A percentile compares a stretch with the other conserved stretches of the same genome.
Evolutionary conservation across 2,888 invertebrate species (phyloP).

Genomic region (Amaurobius ferox): DNA sequence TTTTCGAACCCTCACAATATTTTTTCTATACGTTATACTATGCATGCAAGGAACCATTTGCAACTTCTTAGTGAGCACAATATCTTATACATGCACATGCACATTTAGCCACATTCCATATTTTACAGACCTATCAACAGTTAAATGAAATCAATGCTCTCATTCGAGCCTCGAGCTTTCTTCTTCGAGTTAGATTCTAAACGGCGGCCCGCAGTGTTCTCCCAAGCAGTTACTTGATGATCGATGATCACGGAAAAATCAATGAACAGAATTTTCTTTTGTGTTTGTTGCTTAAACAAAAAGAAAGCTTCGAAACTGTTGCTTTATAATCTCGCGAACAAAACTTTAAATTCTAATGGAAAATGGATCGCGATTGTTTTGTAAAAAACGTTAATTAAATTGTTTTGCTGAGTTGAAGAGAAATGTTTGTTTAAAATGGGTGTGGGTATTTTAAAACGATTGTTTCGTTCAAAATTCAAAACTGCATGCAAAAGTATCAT

Average conservation of each 20-base stretch:
- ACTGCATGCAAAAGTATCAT: no score
- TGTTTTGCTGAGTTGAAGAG: neutral
- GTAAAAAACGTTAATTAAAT: neutral
- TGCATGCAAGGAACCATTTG: no score
- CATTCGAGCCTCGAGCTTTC: neutral
- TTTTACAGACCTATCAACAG: no score
- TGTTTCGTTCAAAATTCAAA: no score
- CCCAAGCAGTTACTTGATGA: neutral
- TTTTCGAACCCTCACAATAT: no score
- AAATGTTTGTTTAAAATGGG: no score
- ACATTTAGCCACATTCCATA: no score
- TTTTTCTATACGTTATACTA: no score
- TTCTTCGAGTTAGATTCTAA: neutral
- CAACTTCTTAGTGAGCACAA: no score
- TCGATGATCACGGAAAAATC: conserved; percentile 12
- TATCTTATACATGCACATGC: no score
- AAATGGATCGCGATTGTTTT: neutral
- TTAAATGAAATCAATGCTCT: no score
- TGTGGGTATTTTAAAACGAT: no score
- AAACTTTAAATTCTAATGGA: conserved; percentile 6
- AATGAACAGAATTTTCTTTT: conserved; percentile 1
- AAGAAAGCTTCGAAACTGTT: conserved; percentile 8
- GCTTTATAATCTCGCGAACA: neutral
- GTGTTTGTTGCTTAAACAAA: neutral
- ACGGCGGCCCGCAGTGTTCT: neutral